Evolutionary conservation across 2,797 vertebrate species (phyloP), one percentile per base, ranked within the genome.

Genomic region (Myripristis murdjan): DNA sequence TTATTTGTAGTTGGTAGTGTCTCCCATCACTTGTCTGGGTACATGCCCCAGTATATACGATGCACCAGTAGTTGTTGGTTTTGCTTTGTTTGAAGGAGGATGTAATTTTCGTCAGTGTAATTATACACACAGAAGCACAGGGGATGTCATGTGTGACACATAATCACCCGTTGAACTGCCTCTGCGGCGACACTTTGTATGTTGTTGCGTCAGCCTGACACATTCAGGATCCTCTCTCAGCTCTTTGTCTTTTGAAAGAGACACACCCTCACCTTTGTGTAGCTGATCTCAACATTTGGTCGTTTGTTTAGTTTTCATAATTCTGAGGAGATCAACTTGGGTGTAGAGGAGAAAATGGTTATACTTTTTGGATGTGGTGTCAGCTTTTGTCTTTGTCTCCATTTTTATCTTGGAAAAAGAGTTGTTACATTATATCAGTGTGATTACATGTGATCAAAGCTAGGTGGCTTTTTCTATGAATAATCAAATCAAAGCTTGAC

Each of bases 281-380:
- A 70, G 81, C 33, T 64, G 66, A 90, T 87, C 77, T 61, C 56
- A 48, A 18, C 78, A 80, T 79, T 83, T 28, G 66, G 37, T 83
- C 77, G 52, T 67, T 54, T 15, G 8, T 81, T 84, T 66, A 47
- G 77, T 82, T 84, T 89, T 72, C 43, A 54, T 77, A 80, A 81
- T 73, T 65, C 59, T 11, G 22, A 47, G 60, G 71, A 62, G 47
- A 80, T 67, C 59, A 74, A 43, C 35, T 10, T 12, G 20, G 20
- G 41, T 60, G 16, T 6, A 61, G 41, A 71, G 69, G 65, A 61
- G 64, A 89, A 75, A 72, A 68, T 87, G 73, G 64, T 48, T 26
- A 66, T 9, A n/a, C 48, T 59, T 75, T 57, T 95, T 92, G 95
- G 94, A 97, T 96, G 87, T 89, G 69, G 41, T 92, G 94, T 93